Percentiles rank a stretch among this genome's conserved stretches.
These are phyloP conservation scores for Aspidiotus destructor DNA, from an alignment of 2,888 invertebrate species.

Conservation along the genomic window DNA sequence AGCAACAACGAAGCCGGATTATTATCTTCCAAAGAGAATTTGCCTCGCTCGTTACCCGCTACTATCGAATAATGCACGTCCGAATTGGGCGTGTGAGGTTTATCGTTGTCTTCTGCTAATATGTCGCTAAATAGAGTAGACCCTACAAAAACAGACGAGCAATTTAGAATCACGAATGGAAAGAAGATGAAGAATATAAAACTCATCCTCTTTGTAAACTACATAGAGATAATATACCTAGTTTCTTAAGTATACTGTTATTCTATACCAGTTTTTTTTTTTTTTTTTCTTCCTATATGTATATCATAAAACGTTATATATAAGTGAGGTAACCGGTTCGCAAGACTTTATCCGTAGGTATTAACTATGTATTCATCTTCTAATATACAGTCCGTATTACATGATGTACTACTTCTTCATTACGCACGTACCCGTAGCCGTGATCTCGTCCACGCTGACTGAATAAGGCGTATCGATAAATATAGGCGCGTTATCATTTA, in stretches of 20 bases:
- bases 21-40: conserved; percentile 69
- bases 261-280: too few relatives aligned
- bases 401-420: too few relatives aligned
- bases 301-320: too few relatives aligned
- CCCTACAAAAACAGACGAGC: conserved; percentile 46
- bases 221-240: too few relatives aligned
- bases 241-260: too few relatives aligned
- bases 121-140: conserved; percentile 72
- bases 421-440: conserved; percentile 54
- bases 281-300: too few relatives aligned
- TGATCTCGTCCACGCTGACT: conserved; percentile 69
- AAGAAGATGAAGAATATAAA: too few relatives aligned
- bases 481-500: conserved; percentile 72
- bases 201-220: too few relatives aligned
- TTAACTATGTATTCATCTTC: too few relatives aligned
- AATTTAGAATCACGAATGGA: not conserved
- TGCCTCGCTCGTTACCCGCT: conserved; percentile 59
- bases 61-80: conserved; percentile 71
- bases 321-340: conserved; percentile 16
- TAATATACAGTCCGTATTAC: too few relatives aligned
- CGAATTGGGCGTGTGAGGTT: conserved; percentile 79
- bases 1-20: conserved; percentile 67
- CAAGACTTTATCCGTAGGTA: not conserved
- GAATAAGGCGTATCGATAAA: conserved; percentile 70
- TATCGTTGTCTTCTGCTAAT: conserved; percentile 69